These are phyloP conservation scores for Linepithema humile DNA, from an alignment of 1,140 invertebrate species.

Conservation along the genomic window DNA sequence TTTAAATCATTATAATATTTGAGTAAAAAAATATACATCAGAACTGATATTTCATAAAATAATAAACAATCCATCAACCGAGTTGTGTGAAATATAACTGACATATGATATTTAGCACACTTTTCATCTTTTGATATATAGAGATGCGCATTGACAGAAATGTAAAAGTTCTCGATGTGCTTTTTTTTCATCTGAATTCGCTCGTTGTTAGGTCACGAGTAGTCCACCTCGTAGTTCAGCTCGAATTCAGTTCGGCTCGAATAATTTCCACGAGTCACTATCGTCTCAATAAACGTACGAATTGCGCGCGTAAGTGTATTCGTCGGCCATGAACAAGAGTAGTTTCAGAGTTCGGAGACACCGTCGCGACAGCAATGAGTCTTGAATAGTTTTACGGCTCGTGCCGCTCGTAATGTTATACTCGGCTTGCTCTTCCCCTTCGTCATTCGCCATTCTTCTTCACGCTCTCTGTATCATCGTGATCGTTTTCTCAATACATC, in stretches of 20 bases:
- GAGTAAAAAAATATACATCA: too few species aligned
- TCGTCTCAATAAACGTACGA: constrained; percentile 38
- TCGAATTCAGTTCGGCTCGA: too few species aligned
- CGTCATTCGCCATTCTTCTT: constrained; percentile 5
- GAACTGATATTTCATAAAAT: background rate
- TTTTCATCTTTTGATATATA: background rate
- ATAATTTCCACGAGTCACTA: constrained; percentile 58
- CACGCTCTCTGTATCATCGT: constrained; percentile 11
- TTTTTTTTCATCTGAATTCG: background rate
- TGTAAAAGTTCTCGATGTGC: background rate
- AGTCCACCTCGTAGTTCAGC: too few species aligned
- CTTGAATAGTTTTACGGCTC: constrained; percentile 69
- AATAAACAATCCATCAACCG: background rate
- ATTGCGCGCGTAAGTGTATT: constrained; percentile 51
- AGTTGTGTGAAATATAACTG: too few species aligned
- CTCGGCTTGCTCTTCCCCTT: constrained; percentile 20
- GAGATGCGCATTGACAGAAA: background rate
- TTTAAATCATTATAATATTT: background rate
- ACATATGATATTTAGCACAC: too few species aligned
- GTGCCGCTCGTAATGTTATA: constrained; percentile 60
- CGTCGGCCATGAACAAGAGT: constrained; percentile 1
- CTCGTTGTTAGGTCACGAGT: too few species aligned
- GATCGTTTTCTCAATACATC: background rate
- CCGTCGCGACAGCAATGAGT: constrained; percentile 55
- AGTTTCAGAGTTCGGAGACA: constrained; percentile 58